phyloP scores from a whole-genome alignment of 2,113 vertebrate species.

The Urocynchramus pylzowi region DNA sequence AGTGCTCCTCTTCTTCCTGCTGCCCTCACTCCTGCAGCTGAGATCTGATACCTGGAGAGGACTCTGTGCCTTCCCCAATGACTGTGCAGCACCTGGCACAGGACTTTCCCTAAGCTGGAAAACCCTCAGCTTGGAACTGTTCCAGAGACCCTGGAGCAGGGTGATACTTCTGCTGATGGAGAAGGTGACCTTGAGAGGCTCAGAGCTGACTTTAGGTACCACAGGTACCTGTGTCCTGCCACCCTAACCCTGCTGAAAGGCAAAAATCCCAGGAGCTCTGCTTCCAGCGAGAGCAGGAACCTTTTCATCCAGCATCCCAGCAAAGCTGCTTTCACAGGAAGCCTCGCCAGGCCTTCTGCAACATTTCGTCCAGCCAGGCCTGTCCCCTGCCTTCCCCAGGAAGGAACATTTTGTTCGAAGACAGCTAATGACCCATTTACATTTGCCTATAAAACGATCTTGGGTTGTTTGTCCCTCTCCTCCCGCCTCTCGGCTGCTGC shows the following conservation, averaged over 20 bases:
- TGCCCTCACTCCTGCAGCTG: background rate
- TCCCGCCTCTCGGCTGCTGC: background rate
- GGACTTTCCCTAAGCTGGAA: background rate
- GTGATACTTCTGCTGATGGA: background rate
- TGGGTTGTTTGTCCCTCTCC: background rate
- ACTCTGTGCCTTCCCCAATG: background rate
- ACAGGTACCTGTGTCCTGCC: background rate
- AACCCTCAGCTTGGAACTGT: background rate
- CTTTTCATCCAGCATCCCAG: background rate
- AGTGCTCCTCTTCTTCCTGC: background rate
- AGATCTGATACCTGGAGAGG: background rate
- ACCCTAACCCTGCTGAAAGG: background rate
- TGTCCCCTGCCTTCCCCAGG: background rate
- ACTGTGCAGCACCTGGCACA: background rate
- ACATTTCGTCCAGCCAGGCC: background rate
- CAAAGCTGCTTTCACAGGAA: background rate
- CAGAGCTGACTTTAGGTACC: background rate
- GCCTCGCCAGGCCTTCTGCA: background rate
- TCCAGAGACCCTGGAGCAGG: background rate
- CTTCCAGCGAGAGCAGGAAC: background rate
- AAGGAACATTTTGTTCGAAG: conserved; percentile 28
- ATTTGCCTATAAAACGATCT: background rate
- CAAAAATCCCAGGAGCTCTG: background rate
- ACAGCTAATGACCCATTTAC: conserved; percentile 13
- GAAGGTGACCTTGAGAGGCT: background rate